Evolutionary conservation across 2,113 vertebrate species (phyloP), one percentile per base, ranked within the genome.

Genomic region (Morone saxatilis): DNA sequence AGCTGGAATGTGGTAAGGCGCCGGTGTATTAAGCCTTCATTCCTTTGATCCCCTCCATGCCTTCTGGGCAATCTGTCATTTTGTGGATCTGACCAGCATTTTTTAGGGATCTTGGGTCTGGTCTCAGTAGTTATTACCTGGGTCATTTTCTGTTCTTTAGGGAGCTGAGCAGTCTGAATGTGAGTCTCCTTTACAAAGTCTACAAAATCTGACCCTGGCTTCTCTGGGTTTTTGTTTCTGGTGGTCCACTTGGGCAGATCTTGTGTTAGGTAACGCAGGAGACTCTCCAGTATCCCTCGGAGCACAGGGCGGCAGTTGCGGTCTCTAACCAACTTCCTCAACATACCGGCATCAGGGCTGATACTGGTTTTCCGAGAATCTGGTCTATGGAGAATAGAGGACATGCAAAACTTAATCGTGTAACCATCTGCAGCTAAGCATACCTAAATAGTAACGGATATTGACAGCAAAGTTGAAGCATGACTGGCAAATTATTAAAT

Each of bases 1-100:
- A 99, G 95, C 90, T 97, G 96, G 90, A 99, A 99, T 77, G 95
- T 94, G 0, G 96, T 97, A 0, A 96, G 95, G 9, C 93, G 79
- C 6, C 78, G 92, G 41, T 13, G 65, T 59, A 70, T 71, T 36
- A 68, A 59, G 22, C 68, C 69, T 60, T 69, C 87, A 48, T 53
- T 25, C 72, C 59, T 80, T 69, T 70, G 50, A 41, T 76, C 36
- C 65, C 45, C 78, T 76, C 53, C 45, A 57, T 2, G 25, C 4
- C 51, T 76, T 11, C 31, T 67, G 59, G 19, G 13, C 8, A 47
- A 7, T 65, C 4, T 62, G 6, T 60, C 47, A 53, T 76, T 88
- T 67, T 31, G 48, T 14, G 2, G 38, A 69, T 59, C 63, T 22
- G 54, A 48, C 16, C 1, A 40, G 17, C 22, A 6, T 54, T 72